phyloP scores from a whole-genome alignment of 2,888 invertebrate genomes.

The Thera obeliscata region DNA sequence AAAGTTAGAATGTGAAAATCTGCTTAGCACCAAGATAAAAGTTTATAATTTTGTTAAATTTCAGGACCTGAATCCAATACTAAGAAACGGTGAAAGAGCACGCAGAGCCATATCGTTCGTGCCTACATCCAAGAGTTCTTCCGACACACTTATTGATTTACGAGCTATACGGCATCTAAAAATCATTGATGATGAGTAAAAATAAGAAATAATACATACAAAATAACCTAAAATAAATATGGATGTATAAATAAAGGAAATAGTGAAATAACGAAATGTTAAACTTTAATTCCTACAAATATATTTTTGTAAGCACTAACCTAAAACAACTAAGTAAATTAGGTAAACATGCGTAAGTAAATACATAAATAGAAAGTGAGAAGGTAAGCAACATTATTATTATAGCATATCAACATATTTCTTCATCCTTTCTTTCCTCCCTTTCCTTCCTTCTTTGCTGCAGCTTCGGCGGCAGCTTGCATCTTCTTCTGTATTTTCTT shows the following conservation, averaged over 20 bases:
- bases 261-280: background rate
- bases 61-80: conserved; percentile 81
- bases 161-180: conserved; percentile 72
- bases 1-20: background rate
- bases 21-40: background rate
- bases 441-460: conserved; percentile 18
- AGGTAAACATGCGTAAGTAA: background rate
- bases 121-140: conserved; percentile 85
- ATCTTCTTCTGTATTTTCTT: conserved; percentile 27
- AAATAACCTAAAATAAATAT: background rate
- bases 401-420: no score
- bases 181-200: conserved; percentile 68
- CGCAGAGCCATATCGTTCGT: conserved; percentile 88
- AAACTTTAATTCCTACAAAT: background rate
- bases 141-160: conserved; percentile 78
- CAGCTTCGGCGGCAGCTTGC: conserved; percentile 16
- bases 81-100: conserved; percentile 85
- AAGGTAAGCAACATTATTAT: background rate
- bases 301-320: background rate
- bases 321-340: background rate
- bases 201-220: conserved; percentile 23
- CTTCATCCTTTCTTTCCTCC: no score
- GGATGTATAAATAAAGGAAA: no score
- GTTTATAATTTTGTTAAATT: conserved; percentile 14
- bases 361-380: background rate